phyloP scores from a whole-genome alignment of 2,888 invertebrate genomes.

The Hypolimnas misippus region DNA sequence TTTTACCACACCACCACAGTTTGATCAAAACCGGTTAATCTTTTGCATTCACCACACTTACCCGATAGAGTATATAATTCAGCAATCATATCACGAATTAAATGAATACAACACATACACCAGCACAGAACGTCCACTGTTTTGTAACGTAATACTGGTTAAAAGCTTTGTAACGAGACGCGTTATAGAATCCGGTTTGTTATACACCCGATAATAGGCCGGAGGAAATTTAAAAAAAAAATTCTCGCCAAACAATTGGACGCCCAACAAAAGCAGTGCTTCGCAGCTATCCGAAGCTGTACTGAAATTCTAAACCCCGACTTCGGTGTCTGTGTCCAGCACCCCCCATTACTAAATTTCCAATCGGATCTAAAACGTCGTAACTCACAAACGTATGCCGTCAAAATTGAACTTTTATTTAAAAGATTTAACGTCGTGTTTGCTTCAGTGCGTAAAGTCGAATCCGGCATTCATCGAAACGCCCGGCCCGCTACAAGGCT shows the following conservation, averaged over 20 bases:
- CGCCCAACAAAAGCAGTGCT: constrained; percentile 79
- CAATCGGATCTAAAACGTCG: constrained; percentile 52
- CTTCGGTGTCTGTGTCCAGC: constrained; percentile 81
- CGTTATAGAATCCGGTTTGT: constrained; percentile 47
- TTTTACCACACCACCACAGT: constrained; percentile 76
- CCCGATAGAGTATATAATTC: constrained; percentile 58
- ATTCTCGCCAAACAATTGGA: constrained; percentile 76
- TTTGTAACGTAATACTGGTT: constrained; percentile 40
- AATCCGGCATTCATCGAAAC: constrained; percentile 52
- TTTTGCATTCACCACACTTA: constrained; percentile 76
- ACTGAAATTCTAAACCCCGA: constrained; percentile 84
- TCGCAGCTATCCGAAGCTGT: constrained; percentile 82
- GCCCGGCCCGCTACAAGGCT: constrained; percentile 71
- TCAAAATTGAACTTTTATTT: constrained; percentile 31
- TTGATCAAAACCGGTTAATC: constrained; percentile 55
- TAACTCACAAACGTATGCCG: constrained; percentile 39
- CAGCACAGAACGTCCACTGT: constrained; percentile 48
- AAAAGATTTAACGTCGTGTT: constrained; percentile 42
- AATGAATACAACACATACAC: constrained; percentile 42
- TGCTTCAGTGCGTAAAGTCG: constrained; percentile 38
- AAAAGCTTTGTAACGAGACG: constrained; percentile 25
- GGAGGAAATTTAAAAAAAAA: constrained; percentile 66
- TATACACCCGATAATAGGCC: constrained; percentile 44
- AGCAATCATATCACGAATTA: constrained; percentile 48
- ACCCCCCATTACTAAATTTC: constrained; percentile 84